Evolutionary conservation across 2,888 invertebrate genomes (phyloP).

Genomic region (Meta bourneti): DNA sequence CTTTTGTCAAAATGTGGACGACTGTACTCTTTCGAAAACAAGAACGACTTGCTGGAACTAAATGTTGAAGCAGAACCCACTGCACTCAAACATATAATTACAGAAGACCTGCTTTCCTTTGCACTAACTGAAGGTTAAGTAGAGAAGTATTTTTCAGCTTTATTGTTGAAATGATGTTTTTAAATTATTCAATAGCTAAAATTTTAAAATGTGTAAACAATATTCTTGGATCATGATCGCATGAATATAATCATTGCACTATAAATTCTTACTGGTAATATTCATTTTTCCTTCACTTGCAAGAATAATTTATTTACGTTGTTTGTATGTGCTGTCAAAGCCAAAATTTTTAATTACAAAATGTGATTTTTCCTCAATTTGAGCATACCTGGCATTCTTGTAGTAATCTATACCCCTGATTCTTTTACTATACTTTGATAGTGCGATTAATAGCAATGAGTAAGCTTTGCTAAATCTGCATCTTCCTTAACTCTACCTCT

Average conservation of each 20-base stretch:
- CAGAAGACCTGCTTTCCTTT: constrained; percentile 64
- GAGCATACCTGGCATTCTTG: too few species aligned
- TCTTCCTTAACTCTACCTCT: too few species aligned
- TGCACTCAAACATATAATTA: constrained; percentile 33
- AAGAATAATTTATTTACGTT: too few species aligned
- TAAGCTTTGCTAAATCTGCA: too few species aligned
- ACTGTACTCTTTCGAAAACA: constrained; percentile 5
- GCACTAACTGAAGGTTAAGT: constrained; percentile 60
- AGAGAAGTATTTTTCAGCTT: neutral
- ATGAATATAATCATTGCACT: neutral
- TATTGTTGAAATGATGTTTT: neutral
- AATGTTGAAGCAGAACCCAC: neutral
- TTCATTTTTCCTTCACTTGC: constrained; percentile 3
- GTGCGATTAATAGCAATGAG: too few species aligned
- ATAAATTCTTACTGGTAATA: neutral
- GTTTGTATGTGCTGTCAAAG: too few species aligned
- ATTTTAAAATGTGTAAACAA: neutral
- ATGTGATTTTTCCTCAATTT: too few species aligned
- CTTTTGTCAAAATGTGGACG: neutral
- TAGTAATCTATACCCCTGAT: too few species aligned
- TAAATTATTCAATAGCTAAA: neutral
- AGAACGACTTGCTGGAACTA: neutral
- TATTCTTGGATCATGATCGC: neutral
- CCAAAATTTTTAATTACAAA: too few species aligned
- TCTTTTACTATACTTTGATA: too few species aligned